phyloP scores from a whole-genome alignment of 2,888 invertebrate genomes.

The Ornithoptera alexandrae region DNA sequence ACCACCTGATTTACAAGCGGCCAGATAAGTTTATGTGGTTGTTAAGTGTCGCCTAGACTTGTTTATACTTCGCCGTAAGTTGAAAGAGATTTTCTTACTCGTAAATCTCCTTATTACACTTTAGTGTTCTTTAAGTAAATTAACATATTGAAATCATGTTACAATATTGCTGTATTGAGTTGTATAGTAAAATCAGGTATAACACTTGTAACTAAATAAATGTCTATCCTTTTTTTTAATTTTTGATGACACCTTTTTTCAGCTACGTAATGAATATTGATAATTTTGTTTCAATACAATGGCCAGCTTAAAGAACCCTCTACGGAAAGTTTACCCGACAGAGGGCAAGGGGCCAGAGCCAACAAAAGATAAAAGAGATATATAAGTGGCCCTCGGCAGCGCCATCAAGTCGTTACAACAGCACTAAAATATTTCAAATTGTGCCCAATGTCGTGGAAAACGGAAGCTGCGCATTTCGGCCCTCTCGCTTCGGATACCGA shows the following conservation, averaged over 20 bases:
- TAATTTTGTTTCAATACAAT: conserved; percentile 43
- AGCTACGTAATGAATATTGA: neutral
- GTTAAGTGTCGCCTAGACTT: conserved; percentile 27
- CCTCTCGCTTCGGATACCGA: conserved; percentile 38
- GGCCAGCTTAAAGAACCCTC: conserved; percentile 58
- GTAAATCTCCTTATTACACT: conserved; percentile 11
- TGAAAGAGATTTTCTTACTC: conserved; percentile 12
- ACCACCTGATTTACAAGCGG: conserved; percentile 57
- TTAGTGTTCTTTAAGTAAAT: conserved; percentile 11
- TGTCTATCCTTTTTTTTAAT: neutral
- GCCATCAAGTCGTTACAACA: conserved; percentile 80
- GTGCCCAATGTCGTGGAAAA: conserved; percentile 79
- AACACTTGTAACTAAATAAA: neutral
- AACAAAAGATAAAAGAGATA: conserved; percentile 79
- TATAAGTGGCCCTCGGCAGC: conserved; percentile 78
- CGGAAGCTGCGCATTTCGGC: conserved; percentile 73
- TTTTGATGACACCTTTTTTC: neutral
- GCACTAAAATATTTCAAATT: conserved; percentile 80
- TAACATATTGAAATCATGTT: conserved; percentile 8
- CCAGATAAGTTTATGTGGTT: conserved; percentile 63
- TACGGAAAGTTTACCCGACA: conserved; percentile 56
- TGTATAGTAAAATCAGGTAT: neutral
- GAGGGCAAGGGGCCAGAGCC: conserved; percentile 69
- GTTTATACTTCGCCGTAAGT: conserved; percentile 16
- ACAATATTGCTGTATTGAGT: neutral